A percentile compares a stretch with the other conserved stretches of the same genome.
These are phyloP conservation scores for Streptopelia turtur DNA, from an alignment of 2,797 vertebrate species.

Conservation along the genomic window DNA sequence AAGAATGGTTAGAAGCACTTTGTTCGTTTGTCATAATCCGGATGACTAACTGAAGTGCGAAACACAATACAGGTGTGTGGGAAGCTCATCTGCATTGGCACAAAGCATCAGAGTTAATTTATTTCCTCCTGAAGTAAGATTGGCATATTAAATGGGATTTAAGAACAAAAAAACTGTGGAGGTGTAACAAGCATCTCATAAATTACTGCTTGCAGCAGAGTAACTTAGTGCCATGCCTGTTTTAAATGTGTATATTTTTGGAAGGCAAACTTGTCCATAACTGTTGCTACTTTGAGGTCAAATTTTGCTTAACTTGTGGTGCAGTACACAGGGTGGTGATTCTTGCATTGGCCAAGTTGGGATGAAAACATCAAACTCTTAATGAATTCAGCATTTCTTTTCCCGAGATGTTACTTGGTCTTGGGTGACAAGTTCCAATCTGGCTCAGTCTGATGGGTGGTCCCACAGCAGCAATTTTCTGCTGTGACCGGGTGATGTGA, in stretches of 20 bases:
- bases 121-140: constrained; percentile 61
- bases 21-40: background rate
- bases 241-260: background rate
- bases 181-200: constrained; percentile 55
- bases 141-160: constrained; percentile 59
- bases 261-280: background rate
- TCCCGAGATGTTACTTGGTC: background rate
- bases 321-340: background rate
- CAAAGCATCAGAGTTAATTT: constrained; percentile 68
- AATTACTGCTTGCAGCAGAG: constrained; percentile 33
- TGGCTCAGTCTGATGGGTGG: background rate
- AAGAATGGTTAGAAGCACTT: background rate
- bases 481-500: background rate
- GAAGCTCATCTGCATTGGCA: constrained; percentile 70
- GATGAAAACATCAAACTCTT: background rate
- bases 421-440: background rate
- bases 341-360: background rate
- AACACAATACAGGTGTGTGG: constrained; percentile 66
- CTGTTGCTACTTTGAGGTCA: background rate
- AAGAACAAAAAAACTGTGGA: constrained; percentile 61
- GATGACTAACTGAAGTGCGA: constrained; percentile 36
- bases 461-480: background rate
- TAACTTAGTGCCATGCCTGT: background rate
- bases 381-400: background rate
- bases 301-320: background rate